A percentile compares a stretch with the other conserved stretches of the same genome.
Evolutionary conservation across 2,113 vertebrate species (phyloP).

Genomic region (Beaufortia kweichowensis): DNA sequence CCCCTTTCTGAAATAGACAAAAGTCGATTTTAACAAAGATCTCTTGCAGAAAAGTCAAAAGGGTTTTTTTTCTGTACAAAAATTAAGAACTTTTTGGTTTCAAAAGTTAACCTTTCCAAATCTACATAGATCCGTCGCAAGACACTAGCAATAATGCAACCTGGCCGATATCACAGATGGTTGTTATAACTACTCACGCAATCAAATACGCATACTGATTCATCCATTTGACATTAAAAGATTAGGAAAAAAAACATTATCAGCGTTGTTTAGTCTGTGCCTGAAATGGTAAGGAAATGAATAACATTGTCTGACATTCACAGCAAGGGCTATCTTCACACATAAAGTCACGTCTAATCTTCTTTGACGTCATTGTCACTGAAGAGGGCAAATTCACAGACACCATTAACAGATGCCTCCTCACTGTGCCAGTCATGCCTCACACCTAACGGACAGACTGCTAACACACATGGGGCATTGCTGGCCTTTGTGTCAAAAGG

Average conservation of each 20-base stretch:
- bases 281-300: conserved; percentile 31
- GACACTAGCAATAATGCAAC: conserved; percentile 5
- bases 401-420: conserved; percentile 58
- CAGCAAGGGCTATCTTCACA: conserved; percentile 70
- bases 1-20: not conserved
- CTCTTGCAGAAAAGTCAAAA: not conserved
- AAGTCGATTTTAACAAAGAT: not conserved
- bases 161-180: conserved; percentile 15
- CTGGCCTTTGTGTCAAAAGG: conserved; percentile 32
- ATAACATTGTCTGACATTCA: conserved; percentile 53
- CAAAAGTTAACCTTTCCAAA: not conserved
- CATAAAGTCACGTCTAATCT: conserved; percentile 70
- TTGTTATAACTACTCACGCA: conserved; percentile 4
- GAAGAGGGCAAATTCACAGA: conserved; percentile 56
- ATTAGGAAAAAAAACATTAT: conserved; percentile 4
- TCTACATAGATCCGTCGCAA: not conserved
- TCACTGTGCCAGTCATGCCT: conserved; percentile 62
- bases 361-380: conserved; percentile 69
- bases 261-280: conserved; percentile 15
- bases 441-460: conserved; percentile 63
- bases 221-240: conserved; percentile 35
- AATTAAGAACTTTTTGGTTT: not conserved
- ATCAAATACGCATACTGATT: conserved; percentile 22
- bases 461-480: conserved; percentile 47
- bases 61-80: not conserved